phyloP scores from a whole-genome alignment of 2,888 invertebrate genomes.

The Ormia ochracea region DNA sequence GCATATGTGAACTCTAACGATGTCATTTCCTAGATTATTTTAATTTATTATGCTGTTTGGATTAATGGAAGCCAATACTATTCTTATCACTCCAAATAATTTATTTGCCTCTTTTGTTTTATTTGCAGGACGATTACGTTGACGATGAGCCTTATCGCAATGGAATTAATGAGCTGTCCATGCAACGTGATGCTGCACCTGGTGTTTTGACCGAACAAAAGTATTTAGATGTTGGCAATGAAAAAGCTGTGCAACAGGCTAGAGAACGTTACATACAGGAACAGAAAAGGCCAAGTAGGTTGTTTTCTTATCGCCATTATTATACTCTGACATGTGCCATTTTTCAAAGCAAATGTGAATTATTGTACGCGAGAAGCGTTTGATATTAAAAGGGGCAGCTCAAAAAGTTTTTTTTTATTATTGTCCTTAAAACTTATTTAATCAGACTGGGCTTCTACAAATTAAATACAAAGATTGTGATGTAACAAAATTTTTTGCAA shows the following conservation, averaged over 20 bases:
- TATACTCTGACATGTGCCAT: too few species aligned
- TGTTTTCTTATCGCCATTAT: not conserved
- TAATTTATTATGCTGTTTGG: not conserved
- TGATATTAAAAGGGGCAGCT: too few species aligned
- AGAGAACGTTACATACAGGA: conserved; percentile 62
- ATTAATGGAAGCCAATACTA: not conserved
- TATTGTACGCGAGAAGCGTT: too few species aligned
- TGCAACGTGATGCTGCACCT: conserved; percentile 55
- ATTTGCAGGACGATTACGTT: conserved; percentile 68
- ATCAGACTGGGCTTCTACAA: too few species aligned
- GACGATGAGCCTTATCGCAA: conserved; percentile 69
- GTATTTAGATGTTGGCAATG: conserved; percentile 69
- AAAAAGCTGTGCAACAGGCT: conserved; percentile 68
- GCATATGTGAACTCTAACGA: not conserved
- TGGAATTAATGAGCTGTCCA: conserved; percentile 43
- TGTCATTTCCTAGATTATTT: not conserved
- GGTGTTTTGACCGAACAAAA: conserved; percentile 71
- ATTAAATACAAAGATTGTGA: too few species aligned
- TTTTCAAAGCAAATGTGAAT: not conserved
- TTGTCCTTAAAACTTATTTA: too few species aligned
- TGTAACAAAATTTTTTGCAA: too few species aligned
- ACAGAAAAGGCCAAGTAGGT: conserved; percentile 61
- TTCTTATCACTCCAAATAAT: not conserved
- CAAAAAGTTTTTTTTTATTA: too few species aligned
- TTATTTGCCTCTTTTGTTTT: conserved; percentile 27